phyloP scores from a whole-genome alignment of 1,140 invertebrate genomes.

The Colletes gigas region DNA sequence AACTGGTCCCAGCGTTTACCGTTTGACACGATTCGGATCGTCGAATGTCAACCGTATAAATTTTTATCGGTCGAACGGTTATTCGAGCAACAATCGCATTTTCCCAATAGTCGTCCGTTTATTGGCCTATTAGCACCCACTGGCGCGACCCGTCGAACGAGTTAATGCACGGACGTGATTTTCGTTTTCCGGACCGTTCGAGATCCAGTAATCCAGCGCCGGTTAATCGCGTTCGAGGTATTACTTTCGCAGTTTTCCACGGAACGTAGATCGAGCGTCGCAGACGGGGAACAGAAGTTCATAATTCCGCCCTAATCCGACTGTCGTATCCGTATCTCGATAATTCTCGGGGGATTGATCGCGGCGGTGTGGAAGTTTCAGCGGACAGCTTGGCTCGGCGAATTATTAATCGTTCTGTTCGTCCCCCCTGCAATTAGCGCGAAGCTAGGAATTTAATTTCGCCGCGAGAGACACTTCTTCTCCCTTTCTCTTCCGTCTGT shows the following conservation, averaged over 20 bases:
- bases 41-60: no score
- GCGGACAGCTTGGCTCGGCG: slow-evolving; percentile 26
- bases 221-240: neutral
- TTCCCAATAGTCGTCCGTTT: no score
- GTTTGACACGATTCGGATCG: no score
- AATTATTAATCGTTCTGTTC: slow-evolving; percentile 57
- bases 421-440: slow-evolving; percentile 50
- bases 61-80: no score
- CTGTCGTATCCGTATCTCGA: slow-evolving; percentile 20
- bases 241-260: no score
- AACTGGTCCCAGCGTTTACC: no score
- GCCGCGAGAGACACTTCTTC: slow-evolving; percentile 16
- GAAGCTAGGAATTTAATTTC: slow-evolving; percentile 60
- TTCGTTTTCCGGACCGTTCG: no score
- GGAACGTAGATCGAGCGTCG: neutral
- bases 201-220: neutral
- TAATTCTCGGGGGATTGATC: slow-evolving; percentile 53
- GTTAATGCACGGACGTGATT: no score
- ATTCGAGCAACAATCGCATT: no score
- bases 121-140: neutral
- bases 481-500: neutral
- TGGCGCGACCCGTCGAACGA: no score
- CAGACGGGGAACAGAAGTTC: neutral
- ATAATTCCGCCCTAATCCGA: neutral
- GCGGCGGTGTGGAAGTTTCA: slow-evolving; percentile 30